Percentiles rank a stretch among this genome's conserved stretches.
phyloP scores from a whole-genome alignment of 2,113 vertebrate genomes.

The Equus quagga region DNA sequence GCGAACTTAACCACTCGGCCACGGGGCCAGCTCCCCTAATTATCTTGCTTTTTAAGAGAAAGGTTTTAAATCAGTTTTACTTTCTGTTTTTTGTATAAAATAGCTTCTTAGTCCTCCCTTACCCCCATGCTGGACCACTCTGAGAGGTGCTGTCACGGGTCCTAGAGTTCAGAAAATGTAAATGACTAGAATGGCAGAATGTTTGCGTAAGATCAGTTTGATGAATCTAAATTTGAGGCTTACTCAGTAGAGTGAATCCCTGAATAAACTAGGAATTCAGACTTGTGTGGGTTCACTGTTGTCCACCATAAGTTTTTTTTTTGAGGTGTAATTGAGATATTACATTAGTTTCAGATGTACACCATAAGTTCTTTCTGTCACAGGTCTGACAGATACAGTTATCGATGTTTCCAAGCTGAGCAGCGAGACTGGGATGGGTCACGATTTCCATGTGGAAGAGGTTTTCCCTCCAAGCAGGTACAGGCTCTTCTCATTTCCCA shows the following conservation, averaged over 20 bases:
- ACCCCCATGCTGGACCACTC: background rate
- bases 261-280: background rate
- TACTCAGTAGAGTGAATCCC: background rate
- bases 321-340: background rate
- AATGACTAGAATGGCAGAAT: background rate
- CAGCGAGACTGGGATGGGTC: constrained; percentile 79
- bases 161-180: background rate
- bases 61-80: background rate
- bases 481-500: background rate
- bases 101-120: background rate
- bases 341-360: background rate
- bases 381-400: constrained; percentile 76
- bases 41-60: background rate
- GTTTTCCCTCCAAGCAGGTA: constrained; percentile 84
- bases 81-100: background rate
- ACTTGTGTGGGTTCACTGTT: background rate
- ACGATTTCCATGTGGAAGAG: constrained; percentile 81
- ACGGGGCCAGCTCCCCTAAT: background rate
- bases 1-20: too few species aligned
- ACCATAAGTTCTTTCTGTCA: constrained; percentile 62
- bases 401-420: constrained; percentile 83
- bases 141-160: background rate
- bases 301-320: constrained; percentile 58
- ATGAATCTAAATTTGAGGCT: background rate
- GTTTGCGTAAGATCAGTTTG: background rate